phyloP scores from a whole-genome alignment of 2,797 vertebrate species.

The Sebastes matsubarae region DNA sequence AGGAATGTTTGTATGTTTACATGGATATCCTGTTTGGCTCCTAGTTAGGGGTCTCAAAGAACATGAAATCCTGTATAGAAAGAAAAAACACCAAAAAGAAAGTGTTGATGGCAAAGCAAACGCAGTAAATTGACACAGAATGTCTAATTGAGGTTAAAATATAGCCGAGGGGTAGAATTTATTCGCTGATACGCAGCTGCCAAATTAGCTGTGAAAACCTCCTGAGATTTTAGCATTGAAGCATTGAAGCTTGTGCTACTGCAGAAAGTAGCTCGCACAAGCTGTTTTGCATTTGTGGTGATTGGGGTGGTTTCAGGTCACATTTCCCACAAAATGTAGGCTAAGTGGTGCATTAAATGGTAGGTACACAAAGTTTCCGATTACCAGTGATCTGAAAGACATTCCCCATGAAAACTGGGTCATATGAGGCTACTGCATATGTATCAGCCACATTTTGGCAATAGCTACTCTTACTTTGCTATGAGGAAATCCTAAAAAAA shows the following conservation, averaged over 20 bases:
- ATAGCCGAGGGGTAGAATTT: neutral
- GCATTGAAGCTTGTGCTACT: neutral
- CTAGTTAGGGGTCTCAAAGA: slow-evolving; percentile 81
- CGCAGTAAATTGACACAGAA: neutral
- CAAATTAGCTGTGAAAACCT: neutral
- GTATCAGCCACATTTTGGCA: neutral
- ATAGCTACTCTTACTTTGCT: slow-evolving; percentile 3
- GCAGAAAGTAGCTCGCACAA: slow-evolving; percentile 1
- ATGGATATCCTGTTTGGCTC: slow-evolving; percentile 24
- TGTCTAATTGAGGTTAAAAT: neutral
- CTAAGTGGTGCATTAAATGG: slow-evolving; percentile 39
- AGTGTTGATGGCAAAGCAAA: neutral
- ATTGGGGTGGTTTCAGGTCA: slow-evolving; percentile 27
- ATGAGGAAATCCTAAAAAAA: neutral
- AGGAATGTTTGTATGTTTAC: slow-evolving; percentile 29
- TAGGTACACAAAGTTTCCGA: slow-evolving; percentile 11
- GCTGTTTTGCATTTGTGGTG: slow-evolving; percentile 37
- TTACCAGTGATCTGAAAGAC: neutral
- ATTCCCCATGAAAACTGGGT: slow-evolving; percentile 22
- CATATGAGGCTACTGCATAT: slow-evolving; percentile 25
- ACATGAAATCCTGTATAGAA: slow-evolving; percentile 85
- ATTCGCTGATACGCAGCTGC: neutral
- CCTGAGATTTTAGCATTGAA: neutral
- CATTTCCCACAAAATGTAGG: slow-evolving; percentile 37
- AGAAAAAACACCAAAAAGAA: neutral